A percentile compares a stretch with the other conserved stretches of the same genome.
Evolutionary conservation across 2,797 vertebrate genomes (phyloP).

Genomic region (Arnoldichthys spilopterus): DNA sequence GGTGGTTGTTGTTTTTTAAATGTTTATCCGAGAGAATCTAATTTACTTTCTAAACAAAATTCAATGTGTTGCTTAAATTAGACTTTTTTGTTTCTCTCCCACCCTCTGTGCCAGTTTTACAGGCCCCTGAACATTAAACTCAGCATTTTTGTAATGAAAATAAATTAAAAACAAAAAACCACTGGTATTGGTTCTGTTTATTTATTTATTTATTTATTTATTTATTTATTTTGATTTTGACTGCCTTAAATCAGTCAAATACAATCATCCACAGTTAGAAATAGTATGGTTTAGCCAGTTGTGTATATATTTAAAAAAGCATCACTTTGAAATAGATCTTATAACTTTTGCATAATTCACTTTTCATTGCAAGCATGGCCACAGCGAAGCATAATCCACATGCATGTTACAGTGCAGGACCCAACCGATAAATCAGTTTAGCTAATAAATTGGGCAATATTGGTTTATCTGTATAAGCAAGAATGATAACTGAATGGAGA

Average conservation of each 20-base stretch:
- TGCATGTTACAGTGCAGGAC: neutral
- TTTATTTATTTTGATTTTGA: neutral
- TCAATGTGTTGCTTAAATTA: neutral
- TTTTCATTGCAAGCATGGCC: neutral
- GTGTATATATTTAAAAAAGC: too few relatives aligned
- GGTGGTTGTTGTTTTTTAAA: neutral
- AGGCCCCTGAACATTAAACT: slow-evolving; percentile 9
- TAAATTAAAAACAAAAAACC: slow-evolving; percentile 69
- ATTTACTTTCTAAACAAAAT: neutral
- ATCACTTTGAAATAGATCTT: neutral
- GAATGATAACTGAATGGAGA: neutral
- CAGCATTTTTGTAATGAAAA: slow-evolving; percentile 71
- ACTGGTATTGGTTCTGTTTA: slow-evolving; percentile 20
- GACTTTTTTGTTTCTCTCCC: neutral
- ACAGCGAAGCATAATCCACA: too few relatives aligned
- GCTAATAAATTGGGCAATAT: neutral
- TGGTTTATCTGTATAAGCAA: neutral
- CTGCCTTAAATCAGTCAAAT: neutral
- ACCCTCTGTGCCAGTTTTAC: slow-evolving; percentile 9
- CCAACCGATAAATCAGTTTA: neutral
- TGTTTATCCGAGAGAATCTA: neutral
- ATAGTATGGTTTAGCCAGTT: neutral
- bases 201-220: slow-evolving; percentile 22
- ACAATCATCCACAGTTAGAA: neutral
- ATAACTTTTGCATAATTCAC: neutral